Evolutionary conservation across 1,140 invertebrate genomes (phyloP).

Genomic region (Protaetia brevitarsis): DNA sequence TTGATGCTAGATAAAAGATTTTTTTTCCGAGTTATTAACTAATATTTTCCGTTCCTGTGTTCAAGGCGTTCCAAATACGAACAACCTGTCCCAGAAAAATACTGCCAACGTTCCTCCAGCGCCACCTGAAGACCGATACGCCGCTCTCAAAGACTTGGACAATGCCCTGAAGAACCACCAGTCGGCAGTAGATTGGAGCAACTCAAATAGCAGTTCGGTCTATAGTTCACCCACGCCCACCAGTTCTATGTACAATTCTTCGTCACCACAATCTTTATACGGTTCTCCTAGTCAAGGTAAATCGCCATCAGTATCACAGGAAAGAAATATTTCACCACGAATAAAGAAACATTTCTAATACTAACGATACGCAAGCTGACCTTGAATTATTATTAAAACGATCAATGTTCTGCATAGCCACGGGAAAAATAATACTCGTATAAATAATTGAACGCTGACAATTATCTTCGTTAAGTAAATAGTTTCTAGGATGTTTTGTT

Average conservation of each 20-base stretch:
- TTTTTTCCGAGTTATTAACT: too few species aligned
- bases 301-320: too few species aligned
- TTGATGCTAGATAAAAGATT: too few species aligned
- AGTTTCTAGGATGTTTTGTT: too few species aligned
- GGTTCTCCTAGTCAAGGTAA: conserved; percentile 48
- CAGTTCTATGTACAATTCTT: conserved; percentile 45
- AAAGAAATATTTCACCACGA: too few species aligned
- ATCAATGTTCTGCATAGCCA: too few species aligned
- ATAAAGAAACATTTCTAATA: too few species aligned
- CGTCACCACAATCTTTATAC: conserved; percentile 46
- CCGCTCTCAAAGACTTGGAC: conserved; percentile 78
- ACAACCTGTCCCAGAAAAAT: conserved; percentile 3
- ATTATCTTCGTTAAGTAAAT: too few species aligned
- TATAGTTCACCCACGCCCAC: conserved; percentile 47
- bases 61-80: background rate
- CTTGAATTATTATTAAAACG: too few species aligned
- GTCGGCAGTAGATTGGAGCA: conserved; percentile 40
- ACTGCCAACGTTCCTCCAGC: conserved; percentile 37
- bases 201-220: conserved; percentile 43
- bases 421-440: too few species aligned
- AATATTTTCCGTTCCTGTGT: background rate
- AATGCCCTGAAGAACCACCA: conserved; percentile 45
- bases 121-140: conserved; percentile 72
- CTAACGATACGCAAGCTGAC: too few species aligned
- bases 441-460: too few species aligned